Percentiles rank a stretch among this genome's conserved stretches.
Conservation (phyloP, 2,113 vertebrate genomes). For the Axis porcinus region DNA sequence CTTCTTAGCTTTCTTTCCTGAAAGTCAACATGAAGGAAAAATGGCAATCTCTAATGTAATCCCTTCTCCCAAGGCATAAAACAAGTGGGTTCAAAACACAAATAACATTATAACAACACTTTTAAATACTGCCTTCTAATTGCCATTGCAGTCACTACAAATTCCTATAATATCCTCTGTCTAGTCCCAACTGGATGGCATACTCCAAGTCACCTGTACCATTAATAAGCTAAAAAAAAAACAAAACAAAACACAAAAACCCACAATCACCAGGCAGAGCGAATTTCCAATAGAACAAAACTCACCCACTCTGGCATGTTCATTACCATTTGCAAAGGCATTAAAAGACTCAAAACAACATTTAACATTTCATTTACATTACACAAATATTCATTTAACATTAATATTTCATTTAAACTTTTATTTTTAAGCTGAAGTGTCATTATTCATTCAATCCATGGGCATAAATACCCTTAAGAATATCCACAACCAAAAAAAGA, state of each 20-base stretch:
- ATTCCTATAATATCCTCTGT: constrained; percentile 25
- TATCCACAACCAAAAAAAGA: background rate
- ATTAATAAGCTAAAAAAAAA: constrained; percentile 25
- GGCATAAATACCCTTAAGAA: constrained; percentile 41
- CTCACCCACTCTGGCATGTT: constrained; percentile 18
- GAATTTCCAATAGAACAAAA: constrained; percentile 17
- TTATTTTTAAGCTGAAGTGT: constrained; percentile 51
- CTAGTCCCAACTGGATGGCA: background rate
- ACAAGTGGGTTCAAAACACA: background rate
- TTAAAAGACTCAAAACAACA: constrained; percentile 36
- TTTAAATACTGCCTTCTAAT: constrained; percentile 22
- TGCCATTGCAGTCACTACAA: background rate
- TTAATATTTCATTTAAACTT: constrained; percentile 54
- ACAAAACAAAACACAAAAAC: background rate
- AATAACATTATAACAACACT: background rate
- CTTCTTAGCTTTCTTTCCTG: background rate
- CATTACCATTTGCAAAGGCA: constrained; percentile 13
- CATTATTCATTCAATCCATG: constrained; percentile 39
- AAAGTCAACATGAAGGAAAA: background rate
- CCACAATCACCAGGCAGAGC: background rate
- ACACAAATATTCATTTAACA: constrained; percentile 57
- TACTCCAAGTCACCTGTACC: constrained; percentile 25
- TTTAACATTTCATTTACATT: constrained; percentile 50
- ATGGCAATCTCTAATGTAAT: background rate
- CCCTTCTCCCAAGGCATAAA: background rate